Percentiles rank a stretch among this genome's conserved stretches.
Conservation (phyloP, 2,797 vertebrate species). For the Meda fulgida region DNA sequence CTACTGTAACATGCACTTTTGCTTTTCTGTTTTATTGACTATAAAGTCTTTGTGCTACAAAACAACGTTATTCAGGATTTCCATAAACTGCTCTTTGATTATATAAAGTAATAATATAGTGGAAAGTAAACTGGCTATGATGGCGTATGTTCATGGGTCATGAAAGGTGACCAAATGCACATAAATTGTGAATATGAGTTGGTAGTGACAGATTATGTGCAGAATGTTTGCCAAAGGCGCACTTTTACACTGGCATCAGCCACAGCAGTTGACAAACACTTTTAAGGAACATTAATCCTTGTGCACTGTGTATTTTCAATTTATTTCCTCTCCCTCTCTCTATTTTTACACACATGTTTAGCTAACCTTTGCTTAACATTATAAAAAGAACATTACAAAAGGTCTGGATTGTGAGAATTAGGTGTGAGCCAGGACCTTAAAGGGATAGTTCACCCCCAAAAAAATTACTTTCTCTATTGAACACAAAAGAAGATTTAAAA, state of each 20-base stretch:
- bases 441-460: neutral
- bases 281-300: neutral
- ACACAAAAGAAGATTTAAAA: neutral
- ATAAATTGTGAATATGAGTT: conserved; percentile 3
- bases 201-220: neutral
- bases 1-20: neutral
- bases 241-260: conserved; percentile 12
- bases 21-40: conserved; percentile 20
- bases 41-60: conserved; percentile 18
- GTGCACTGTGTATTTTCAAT: neutral
- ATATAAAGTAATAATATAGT: conserved; percentile 25
- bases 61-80: conserved; percentile 11
- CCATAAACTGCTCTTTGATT: conserved; percentile 16
- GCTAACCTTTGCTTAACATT: neutral
- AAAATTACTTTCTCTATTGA: neutral
- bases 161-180: neutral
- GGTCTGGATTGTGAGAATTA: neutral
- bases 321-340: neutral
- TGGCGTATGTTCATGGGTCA: neutral
- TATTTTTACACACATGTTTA: neutral
- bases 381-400: neutral
- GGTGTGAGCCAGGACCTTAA: neutral
- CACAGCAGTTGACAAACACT: neutral
- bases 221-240: neutral
- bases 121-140: neutral